These are phyloP conservation scores for Styela plicata DNA, from an alignment of 23 tunicate species.

Conservation along the genomic window DNA sequence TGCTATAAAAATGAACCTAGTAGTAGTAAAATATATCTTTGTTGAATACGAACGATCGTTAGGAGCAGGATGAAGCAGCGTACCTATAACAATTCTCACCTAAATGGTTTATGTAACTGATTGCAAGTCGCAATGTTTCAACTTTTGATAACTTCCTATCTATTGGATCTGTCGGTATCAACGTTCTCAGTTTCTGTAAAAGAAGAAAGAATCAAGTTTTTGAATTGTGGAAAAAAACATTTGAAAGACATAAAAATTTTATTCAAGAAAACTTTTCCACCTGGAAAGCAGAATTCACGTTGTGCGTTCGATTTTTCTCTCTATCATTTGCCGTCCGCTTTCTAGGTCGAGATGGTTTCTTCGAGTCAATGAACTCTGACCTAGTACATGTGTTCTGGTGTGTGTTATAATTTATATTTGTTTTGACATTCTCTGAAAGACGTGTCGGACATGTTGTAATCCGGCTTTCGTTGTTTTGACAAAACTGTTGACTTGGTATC, in stretches of 20 bases:
- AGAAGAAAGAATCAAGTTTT: neutral
- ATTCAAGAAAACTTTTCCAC: neutral
- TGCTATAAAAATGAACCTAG: no score
- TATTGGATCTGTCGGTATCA: constrained; percentile 75
- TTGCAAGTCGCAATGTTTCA: constrained; percentile 68
- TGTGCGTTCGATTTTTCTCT: constrained; percentile 45
- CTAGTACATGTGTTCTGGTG: no score
- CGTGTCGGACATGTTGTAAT: neutral
- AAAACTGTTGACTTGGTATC: neutral
- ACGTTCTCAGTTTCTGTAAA: constrained; percentile 56
- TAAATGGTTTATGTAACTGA: constrained; percentile 66
- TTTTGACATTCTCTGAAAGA: no score
- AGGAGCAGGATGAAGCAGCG: no score
- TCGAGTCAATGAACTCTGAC: neutral
- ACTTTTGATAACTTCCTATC: constrained; percentile 68
- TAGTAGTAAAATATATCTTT: no score
- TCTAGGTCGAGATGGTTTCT: neutral
- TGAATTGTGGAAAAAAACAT: no score
- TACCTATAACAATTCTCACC: no score
- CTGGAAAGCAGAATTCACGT: constrained; percentile 46
- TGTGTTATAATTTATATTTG: no score
- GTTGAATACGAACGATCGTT: no score
- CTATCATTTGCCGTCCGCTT: constrained; percentile 15
- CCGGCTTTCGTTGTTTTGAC: neutral
- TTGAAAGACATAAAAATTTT: no score